These are phyloP conservation scores for Caenorhabditis latens DNA, from an alignment of 1,140 invertebrate genomes.

Conservation along the genomic window DNA sequence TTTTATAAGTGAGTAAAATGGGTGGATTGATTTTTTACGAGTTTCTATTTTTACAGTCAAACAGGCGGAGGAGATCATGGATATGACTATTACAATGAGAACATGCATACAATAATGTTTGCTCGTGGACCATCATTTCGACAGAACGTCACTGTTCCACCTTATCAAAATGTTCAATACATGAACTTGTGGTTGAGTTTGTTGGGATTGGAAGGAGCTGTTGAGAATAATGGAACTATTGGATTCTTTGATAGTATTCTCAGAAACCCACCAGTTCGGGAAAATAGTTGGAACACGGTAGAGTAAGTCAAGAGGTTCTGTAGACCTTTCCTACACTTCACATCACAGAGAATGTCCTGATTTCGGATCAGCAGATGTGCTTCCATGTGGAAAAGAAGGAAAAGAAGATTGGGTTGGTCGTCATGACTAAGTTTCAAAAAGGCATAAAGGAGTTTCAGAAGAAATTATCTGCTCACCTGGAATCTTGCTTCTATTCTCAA, in stretches of 20 bases:
- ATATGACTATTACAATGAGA: conserved; percentile 63
- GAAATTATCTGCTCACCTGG: background rate
- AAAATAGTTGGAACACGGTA: conserved; percentile 6
- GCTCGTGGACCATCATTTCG: conserved; percentile 66
- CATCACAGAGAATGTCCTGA: conserved; percentile 9
- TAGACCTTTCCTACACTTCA: background rate
- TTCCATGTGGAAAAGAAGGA: background rate
- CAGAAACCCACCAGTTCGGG: conserved; percentile 8
- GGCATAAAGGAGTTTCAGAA: background rate
- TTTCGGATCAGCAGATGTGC: conserved; percentile 15
- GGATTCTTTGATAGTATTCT: conserved; percentile 33
- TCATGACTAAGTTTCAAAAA: too few relatives aligned
- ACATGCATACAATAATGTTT: conserved; percentile 71
- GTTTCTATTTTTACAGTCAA: conserved; percentile 44
- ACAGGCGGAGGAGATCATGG: conserved; percentile 65
- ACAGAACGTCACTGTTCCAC: conserved; percentile 59
- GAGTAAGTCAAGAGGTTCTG: background rate
- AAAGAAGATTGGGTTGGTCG: background rate
- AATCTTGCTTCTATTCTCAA: background rate
- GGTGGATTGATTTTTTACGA: too few relatives aligned
- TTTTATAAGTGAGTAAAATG: conserved; percentile 63
- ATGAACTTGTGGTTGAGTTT: conserved; percentile 67
- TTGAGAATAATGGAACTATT: conserved; percentile 32
- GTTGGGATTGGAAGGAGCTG: conserved; percentile 20
- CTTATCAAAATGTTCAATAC: conserved; percentile 71